Conservation (phyloP, 92 coral and sea anemone species). For the Hydrozoanthus gracilis region DNA sequence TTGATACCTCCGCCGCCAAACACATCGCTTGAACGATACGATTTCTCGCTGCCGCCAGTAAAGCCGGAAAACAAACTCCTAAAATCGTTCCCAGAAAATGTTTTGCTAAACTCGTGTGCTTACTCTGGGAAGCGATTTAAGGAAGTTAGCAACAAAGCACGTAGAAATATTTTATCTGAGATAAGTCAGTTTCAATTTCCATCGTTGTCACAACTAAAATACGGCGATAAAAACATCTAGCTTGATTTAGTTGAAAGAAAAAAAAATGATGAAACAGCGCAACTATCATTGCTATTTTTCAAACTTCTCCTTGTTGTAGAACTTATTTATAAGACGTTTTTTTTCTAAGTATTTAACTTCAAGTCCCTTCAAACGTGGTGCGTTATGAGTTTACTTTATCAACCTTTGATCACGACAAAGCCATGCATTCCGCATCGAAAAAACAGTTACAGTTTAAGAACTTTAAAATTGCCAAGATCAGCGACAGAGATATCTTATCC, state of each 20-base stretch:
- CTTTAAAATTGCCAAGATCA: no score
- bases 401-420: no score
- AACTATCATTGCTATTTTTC: no score
- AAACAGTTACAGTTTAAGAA: no score
- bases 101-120: not conserved
- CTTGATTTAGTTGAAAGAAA: not conserved
- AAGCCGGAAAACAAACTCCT: not conserved
- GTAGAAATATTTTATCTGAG: conserved; percentile 1
- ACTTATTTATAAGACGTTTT: no score
- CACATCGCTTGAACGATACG: conserved; percentile 27
- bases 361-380: no score
- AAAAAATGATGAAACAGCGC: not conserved
- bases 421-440: no score
- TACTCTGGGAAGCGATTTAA: not conserved
- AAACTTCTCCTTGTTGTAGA: no score
- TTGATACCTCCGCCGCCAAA: conserved; percentile 26
- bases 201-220: not conserved
- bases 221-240: not conserved
- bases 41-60: conserved; percentile 7
- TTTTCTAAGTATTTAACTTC: no score
- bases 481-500: no score
- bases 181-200: conserved; percentile 8
- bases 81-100: not conserved
- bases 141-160: not conserved
- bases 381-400: no score